A percentile compares a stretch with the other conserved stretches of the same genome.
These are phyloP conservation scores for Rambutsinella grinnellia DNA, from an alignment of 2,888 invertebrate genomes.

Conservation along the genomic window DNA sequence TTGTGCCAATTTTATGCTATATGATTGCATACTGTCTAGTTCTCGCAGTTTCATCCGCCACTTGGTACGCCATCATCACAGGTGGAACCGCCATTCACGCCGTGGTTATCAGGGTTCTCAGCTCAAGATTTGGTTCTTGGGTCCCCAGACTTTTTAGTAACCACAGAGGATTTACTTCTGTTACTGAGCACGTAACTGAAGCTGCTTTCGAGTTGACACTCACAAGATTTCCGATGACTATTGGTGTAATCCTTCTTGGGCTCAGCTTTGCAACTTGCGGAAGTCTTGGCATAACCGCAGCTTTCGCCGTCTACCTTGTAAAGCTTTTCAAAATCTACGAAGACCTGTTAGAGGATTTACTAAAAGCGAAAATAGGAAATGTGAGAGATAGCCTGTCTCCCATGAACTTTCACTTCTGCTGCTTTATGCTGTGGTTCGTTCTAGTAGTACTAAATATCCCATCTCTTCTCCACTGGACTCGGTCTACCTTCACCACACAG, in stretches of 20 bases:
- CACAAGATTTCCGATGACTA: constrained; percentile 78
- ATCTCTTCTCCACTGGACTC: constrained; percentile 83
- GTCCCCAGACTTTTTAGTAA: constrained; percentile 8
- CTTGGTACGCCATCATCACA: constrained; percentile 75
- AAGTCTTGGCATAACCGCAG: constrained; percentile 78
- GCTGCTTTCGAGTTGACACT: constrained; percentile 68
- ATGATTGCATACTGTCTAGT: constrained; percentile 73
- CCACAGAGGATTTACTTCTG: constrained; percentile 15
- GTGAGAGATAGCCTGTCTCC: constrained; percentile 53
- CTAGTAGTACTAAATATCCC: constrained; percentile 80
- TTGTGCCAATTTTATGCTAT: constrained; percentile 76
- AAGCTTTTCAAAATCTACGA: constrained; percentile 80
- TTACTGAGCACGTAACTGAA: constrained; percentile 62
- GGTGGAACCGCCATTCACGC: constrained; percentile 80
- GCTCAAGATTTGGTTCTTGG: constrained; percentile 33
- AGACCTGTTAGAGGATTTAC: constrained; percentile 79
- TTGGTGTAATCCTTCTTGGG: constrained; percentile 76
- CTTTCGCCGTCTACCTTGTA: constrained; percentile 78
- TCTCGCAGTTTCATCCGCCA: constrained; percentile 72
- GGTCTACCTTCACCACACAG: constrained; percentile 69
- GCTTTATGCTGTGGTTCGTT: constrained; percentile 79
- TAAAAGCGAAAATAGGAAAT: constrained; percentile 68
- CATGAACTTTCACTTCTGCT: constrained; percentile 78
- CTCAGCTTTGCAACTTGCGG: constrained; percentile 80
- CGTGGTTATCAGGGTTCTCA: constrained; percentile 67